Evolutionary conservation across 2,888 invertebrate species (phyloP), one percentile per base, ranked within the genome.

Genomic region (Dryocosmus kuriphilus): DNA sequence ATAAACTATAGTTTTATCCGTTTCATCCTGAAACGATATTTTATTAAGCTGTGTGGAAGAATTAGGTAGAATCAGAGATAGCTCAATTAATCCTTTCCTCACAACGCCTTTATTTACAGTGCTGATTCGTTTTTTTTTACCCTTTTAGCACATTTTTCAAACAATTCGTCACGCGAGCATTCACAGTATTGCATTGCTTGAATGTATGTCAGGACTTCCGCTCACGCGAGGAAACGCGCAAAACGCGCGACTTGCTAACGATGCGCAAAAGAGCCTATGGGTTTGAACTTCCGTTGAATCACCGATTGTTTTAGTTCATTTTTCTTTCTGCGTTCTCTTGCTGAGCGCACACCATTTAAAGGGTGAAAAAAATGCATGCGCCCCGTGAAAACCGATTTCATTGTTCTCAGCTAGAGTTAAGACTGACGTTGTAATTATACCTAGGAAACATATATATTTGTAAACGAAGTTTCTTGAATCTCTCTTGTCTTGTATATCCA

Each of bases 211-310:
- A 51, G 71, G 46, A 46, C 30, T 71, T 51, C 71, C 71, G 71
- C 71, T 71, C 71, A 71, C 71, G 71, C 71, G 71, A 71, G 46
- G 27, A 30, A 71, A 71, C 51, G 71, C 71, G 71, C 71, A 71
- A 71, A 51, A 51, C 71, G 46, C 30, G 27, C 51, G 71, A 71
- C 46, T 71, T 71, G 46, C 71, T 71, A 71, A 71, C 71, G 71
- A 71, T 71, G 71, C 24, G 71, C 46, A 41, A 8, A 14, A 62
- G 62, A 71, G 71, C 71, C 57, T 24, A 57, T 57, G 57, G 24
- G 22, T 71, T 71, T 71, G 30, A 71, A 30, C 30, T 51, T 71
- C 30, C 71, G 30, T 51, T 71, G 46, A 51, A 46, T 71, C 19
- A 16, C 46, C 46, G 9, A 30, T 71, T 27, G 46, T 51, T 46